Conservation (phyloP, 2,888 invertebrate genomes). For the Mycalesis mineus region DNA sequence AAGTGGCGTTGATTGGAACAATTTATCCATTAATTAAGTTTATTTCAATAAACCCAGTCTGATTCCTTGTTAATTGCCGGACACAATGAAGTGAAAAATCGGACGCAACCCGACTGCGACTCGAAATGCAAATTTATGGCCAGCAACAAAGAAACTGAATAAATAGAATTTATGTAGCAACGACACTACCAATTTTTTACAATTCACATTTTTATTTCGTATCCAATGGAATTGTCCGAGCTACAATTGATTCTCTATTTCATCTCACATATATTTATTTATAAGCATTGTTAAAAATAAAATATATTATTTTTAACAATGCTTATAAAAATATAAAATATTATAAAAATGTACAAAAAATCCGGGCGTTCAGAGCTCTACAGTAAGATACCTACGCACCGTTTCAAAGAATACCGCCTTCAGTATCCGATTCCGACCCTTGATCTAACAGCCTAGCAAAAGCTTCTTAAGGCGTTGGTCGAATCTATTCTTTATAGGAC, state of each 20-base stretch:
- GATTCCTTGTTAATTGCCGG: slow-evolving; percentile 68
- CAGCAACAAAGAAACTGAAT: slow-evolving; percentile 32
- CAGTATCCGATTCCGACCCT: too few species aligned
- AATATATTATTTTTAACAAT: too few species aligned
- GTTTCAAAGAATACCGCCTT: too few species aligned
- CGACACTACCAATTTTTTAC: slow-evolving; percentile 4
- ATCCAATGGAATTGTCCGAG: background rate
- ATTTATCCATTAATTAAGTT: slow-evolving; percentile 53
- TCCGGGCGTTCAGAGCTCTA: too few species aligned
- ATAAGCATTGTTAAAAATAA: too few species aligned
- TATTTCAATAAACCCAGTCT: slow-evolving; percentile 60
- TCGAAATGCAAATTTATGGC: slow-evolving; percentile 49
- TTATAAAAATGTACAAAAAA: too few species aligned
- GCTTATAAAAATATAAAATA: too few species aligned
- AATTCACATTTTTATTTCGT: background rate
- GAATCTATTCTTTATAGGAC: too few species aligned
- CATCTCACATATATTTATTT: too few species aligned
- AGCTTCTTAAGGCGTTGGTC: too few species aligned
- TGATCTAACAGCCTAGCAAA: too few species aligned
- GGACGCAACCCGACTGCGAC: slow-evolving; percentile 43
- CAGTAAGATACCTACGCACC: too few species aligned
- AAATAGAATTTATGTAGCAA: slow-evolving; percentile 13
- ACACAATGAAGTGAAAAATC: slow-evolving; percentile 52
- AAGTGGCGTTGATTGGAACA: slow-evolving; percentile 33
- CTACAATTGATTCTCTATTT: background rate